Base-by-base conservation (phyloP, 2,888 invertebrate species). In the Cremastinae sp. region DNA sequence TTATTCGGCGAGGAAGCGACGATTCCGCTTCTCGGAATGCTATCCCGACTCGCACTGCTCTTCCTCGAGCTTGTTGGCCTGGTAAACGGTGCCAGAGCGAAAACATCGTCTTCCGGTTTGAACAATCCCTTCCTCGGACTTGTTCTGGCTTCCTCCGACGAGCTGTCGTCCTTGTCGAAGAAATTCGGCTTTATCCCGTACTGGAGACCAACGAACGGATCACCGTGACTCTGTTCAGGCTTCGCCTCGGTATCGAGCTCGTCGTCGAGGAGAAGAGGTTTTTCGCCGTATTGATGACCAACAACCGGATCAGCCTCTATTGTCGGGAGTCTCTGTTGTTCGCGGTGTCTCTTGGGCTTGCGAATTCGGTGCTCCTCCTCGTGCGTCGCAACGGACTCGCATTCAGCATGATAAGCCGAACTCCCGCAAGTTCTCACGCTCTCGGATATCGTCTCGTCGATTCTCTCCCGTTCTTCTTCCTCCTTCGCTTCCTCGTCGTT, bases 281-380 rank as follows among this genome's bases (percentile, higher is more conserved):
- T 93, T 77, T 94, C 95, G 0, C 95, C 95, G 82, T 94, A 95
- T 81, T 94, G 94, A 86, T 95, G 95, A 0, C 95, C 93, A 4
- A 95, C 93, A 76, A 95, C 93, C 0, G 89, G 88, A 68, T 89
- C 89, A 0, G 84, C 80, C 0, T 83, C 79, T 12, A 83, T 81
- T 90, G 72, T 89, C 85, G 58, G 82, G 75, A 78, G 84, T 3
- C 81, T 78, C 16, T 78, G 79, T 8, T 91, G 89, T 75, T 90
- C 90, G 78, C 90, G 90, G 49, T 85, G 83, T 78, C 89, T 91
- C 56, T 83, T 84, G 41, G 85, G 87, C 82, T 91, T 91, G 58
- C 91, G 91, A 74, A 90, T 90, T 80, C 92, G 91, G 0, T 90
- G 91, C 16, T 88, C 88, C 74, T 93, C 93, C 68, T 93, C 93